A percentile compares a stretch with the other conserved stretches of the same genome.
Evolutionary conservation across 2,113 vertebrate genomes (phyloP).

Genomic region (Merops nubicus): DNA sequence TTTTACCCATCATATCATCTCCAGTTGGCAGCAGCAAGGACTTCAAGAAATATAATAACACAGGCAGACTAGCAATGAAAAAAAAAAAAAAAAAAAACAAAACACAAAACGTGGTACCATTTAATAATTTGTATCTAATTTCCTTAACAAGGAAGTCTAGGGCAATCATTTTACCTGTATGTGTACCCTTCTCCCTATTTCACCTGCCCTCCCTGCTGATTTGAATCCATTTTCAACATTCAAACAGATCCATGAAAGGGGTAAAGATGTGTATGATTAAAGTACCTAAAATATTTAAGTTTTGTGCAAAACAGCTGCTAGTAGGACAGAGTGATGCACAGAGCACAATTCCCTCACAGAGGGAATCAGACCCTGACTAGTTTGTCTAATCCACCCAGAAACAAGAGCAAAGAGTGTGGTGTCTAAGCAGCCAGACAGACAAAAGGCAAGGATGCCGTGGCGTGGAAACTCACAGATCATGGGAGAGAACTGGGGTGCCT

Average conservation of each 20-base stretch:
- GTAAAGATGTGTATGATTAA: neutral
- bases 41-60: rapidly evolving
- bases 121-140: neutral
- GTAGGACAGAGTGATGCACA: neutral
- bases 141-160: neutral
- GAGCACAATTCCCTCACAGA: neutral
- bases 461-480: neutral
- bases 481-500: neutral
- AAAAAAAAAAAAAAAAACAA: neutral
- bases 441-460: neutral
- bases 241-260: neutral
- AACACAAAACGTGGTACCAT: neutral
- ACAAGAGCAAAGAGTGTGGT: rapidly evolving
- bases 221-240: neutral
- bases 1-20: neutral
- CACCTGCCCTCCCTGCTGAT: neutral
- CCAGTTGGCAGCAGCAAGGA: neutral
- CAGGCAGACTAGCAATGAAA: neutral
- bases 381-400: neutral
- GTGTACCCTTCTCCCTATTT: neutral
- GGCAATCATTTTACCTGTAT: neutral
- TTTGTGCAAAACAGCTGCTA: neutral
- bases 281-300: neutral
- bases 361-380: neutral
- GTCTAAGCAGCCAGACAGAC: neutral